Evolutionary conservation across 1,140 invertebrate genomes (phyloP).

Genomic region (Colletes gigas): DNA sequence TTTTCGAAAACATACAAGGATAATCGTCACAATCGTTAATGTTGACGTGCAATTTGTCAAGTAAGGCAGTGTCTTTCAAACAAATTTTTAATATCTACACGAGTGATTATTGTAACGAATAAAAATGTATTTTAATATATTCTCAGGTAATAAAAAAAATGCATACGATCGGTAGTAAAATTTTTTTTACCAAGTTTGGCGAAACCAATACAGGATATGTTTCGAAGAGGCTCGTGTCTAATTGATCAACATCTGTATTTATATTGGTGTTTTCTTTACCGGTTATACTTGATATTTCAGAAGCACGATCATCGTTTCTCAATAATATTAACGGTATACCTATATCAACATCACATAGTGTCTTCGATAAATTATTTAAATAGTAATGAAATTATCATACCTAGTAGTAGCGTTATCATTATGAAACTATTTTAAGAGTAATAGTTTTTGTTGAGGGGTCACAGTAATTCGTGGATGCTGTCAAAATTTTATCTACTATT

Average conservation of each 20-base stretch:
- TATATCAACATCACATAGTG: background rate
- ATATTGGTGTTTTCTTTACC: background rate
- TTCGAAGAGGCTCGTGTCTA: background rate
- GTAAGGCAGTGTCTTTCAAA: conserved; percentile 22
- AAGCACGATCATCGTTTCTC: background rate
- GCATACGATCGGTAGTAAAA: background rate
- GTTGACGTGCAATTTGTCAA: conserved; percentile 23
- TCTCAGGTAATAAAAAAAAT: background rate
- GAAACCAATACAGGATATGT: conserved; percentile 22
- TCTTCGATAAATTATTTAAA: background rate
- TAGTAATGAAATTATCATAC: background rate
- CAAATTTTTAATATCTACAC: conserved; percentile 31
- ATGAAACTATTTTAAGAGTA: background rate
- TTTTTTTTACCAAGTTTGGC: conserved; percentile 12
- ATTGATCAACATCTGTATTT: conserved; percentile 6
- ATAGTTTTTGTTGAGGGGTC: background rate
- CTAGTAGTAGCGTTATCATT: background rate
- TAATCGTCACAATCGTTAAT: conserved; percentile 24
- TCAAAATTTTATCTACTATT: background rate
- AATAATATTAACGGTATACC: conserved; percentile 1
- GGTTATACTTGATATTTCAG: background rate
- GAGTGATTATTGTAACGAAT: too few relatives aligned
- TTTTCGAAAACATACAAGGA: conserved; percentile 41
- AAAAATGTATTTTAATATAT: background rate
- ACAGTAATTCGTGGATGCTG: background rate